These are phyloP conservation scores for Rhagoletis zephyria DNA, from an alignment of 1,140 invertebrate species.

Conservation along the genomic window DNA sequence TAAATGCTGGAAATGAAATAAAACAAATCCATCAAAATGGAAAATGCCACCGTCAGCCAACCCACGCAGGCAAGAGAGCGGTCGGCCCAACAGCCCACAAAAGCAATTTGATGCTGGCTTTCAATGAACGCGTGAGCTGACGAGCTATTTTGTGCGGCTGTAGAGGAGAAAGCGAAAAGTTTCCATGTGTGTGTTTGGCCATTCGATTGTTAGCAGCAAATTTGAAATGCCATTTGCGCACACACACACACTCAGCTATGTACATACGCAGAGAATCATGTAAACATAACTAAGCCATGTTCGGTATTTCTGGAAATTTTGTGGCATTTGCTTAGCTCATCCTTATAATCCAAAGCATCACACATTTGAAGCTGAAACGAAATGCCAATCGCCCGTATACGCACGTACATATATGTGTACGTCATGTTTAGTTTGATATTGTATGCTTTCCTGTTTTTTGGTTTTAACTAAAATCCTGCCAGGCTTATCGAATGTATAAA, in stretches of 20 bases:
- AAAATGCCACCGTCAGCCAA: neutral
- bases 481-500: constrained; percentile 45
- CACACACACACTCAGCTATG: neutral
- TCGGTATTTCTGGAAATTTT: neutral
- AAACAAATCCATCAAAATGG: constrained; percentile 45
- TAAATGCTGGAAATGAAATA: constrained; percentile 23
- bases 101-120: constrained; percentile 1
- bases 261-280: neutral
- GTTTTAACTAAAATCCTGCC: constrained; percentile 41
- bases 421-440: neutral
- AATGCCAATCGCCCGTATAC: neutral
- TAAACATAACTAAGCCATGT: constrained; percentile 36
- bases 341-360: constrained; percentile 24
- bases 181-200: neutral
- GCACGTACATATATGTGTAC: neutral
- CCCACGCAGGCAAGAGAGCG: too few relatives aligned
- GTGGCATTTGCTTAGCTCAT: constrained; percentile 27
- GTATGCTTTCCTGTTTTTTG: constrained; percentile 2
- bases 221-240: constrained; percentile 35
- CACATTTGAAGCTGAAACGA: too few relatives aligned
- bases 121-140: neutral
- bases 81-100: neutral
- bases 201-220: constrained; percentile 38
- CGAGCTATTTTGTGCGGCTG: too few relatives aligned
- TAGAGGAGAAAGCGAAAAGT: too few relatives aligned